A percentile compares a stretch with the other conserved stretches of the same genome.
Evolutionary conservation across 1,140 invertebrate genomes (phyloP).

Genomic region (Hypsibius dujardini): DNA sequence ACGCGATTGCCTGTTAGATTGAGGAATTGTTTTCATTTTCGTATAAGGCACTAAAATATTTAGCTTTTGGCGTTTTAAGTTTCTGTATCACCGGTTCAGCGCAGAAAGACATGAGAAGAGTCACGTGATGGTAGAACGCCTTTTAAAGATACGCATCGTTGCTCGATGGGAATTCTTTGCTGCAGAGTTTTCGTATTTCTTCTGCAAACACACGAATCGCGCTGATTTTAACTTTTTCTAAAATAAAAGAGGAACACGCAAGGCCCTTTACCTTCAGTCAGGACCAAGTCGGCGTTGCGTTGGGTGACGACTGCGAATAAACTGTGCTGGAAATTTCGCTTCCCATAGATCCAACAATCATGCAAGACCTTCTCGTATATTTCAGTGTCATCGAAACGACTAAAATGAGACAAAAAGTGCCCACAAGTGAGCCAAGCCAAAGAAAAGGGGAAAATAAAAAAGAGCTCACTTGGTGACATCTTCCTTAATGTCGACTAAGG

Average conservation of each 20-base stretch:
- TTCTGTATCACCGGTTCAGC: too few relatives aligned
- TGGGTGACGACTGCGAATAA: not conserved
- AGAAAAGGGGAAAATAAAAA: not conserved
- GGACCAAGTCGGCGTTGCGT: constrained; percentile 3
- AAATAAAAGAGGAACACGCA: not conserved
- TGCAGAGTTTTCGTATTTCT: not conserved
- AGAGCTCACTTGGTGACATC: not conserved
- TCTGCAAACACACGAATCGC: not conserved
- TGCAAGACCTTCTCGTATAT: constrained; percentile 6
- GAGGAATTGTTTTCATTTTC: too few relatives aligned
- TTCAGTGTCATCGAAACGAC: not conserved
- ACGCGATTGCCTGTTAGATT: too few relatives aligned
- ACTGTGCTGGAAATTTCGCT: not conserved
- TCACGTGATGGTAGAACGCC: too few relatives aligned
- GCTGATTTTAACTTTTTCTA: not conserved
- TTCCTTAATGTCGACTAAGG: not conserved
- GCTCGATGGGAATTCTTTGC: not conserved
- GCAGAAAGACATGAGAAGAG: too few relatives aligned
- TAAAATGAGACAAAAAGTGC: not conserved
- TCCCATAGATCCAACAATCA: constrained; percentile 5
- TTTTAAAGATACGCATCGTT: not conserved
- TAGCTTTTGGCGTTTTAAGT: too few relatives aligned
- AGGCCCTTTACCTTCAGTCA: not conserved
- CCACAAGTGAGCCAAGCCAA: not conserved
- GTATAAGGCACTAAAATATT: too few relatives aligned